These are phyloP conservation scores for Maconellicoccus hirsutus DNA, from an alignment of 1,140 invertebrate species.

Conservation along the genomic window DNA sequence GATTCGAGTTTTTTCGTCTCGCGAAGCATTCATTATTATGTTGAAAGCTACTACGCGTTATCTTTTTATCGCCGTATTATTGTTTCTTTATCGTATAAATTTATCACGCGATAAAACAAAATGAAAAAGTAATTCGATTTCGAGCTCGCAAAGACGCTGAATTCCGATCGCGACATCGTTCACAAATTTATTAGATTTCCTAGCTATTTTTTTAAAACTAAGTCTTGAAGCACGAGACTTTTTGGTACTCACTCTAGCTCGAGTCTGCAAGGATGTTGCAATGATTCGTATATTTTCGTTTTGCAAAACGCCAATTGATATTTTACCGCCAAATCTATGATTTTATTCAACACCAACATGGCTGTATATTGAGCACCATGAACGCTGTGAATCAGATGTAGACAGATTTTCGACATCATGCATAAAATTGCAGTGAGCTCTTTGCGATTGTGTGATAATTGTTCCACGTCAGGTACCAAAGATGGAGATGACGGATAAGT, in stretches of 20 bases:
- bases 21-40: not conserved
- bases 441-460: constrained; percentile 24
- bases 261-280: constrained; percentile 30
- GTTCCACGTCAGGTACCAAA: not conserved
- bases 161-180: not conserved
- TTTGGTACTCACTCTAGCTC: not conserved
- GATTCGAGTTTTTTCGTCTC: too few species aligned
- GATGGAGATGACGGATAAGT: not conserved
- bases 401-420: constrained; percentile 39
- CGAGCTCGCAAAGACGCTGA: not conserved
- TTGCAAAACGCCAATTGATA: constrained; percentile 34
- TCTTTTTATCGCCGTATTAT: not conserved
- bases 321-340: constrained; percentile 43
- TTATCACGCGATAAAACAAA: not conserved
- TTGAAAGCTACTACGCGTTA: not conserved
- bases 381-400: constrained; percentile 42
- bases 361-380: constrained; percentile 47
- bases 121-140: constrained; percentile 5
- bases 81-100: not conserved
- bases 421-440: constrained; percentile 38
- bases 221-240: not conserved
- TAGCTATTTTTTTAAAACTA: too few species aligned
- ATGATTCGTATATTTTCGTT: constrained; percentile 29
- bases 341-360: constrained; percentile 43
- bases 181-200: not conserved